Evolutionary conservation across 1,140 invertebrate genomes (phyloP), one percentile per base, ranked within the genome.

Genomic region (Notospermus geniculatus): DNA sequence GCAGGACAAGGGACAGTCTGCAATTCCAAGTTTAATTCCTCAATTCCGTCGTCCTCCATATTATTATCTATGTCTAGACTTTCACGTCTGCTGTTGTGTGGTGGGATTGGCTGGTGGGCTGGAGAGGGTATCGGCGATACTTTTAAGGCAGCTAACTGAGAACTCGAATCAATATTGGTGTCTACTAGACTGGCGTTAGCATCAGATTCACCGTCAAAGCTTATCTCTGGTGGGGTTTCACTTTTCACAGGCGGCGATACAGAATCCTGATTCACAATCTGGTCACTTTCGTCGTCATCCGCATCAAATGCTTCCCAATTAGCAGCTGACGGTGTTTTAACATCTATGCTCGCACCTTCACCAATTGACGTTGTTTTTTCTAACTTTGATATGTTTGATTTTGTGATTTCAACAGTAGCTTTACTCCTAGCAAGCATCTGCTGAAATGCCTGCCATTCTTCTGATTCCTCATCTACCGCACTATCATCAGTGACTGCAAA

Each of bases 361-460:
- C 17, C 27, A 22, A 32, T 55, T 30, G 54, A 27, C 11, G 23
- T 32, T 22, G 25, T 27, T 55, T 27, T 55, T 30, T 55, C 70
- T 28, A 80, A 70, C 68, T 82, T 80, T 32, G 70, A 71, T 36
- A 83, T 62, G 63, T 66, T 75, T 43, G 62, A 69, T 67, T 81
- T 75, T 23, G 79, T 78, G 67, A 81, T 77, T 29, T 71, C 63
- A 17, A 81, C 72, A 65, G 78, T 78, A 39, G 73, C 68, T 60
- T 81, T 75, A 53, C 80, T 80, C 62, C 76, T 74, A 52, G 78
- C 78, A 57, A 80, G 78, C 70, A 83, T 77, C 66, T 79, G 73
- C 58, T 78, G 71, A 67, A 83, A 83, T 55, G 73, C 77, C 64
- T 79, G 73, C 80, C 80, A 83, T 71, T 82, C 80, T 68, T 81